Base-by-base conservation (phyloP, 2,888 invertebrate species). In the Netelia fuscicornis region DNA sequence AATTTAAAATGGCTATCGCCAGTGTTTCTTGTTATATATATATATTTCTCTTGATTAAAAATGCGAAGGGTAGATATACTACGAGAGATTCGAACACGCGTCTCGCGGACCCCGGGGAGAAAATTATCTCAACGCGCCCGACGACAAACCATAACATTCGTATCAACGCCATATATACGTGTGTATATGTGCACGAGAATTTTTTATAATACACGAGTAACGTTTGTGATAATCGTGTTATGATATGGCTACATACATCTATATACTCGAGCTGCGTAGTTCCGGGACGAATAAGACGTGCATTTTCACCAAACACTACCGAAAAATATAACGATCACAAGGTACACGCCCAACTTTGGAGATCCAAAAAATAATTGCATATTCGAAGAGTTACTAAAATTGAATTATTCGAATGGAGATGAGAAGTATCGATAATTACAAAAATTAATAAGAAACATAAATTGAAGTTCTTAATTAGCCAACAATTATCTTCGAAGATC, bases 101-200 rank as follows among this genome's bases (percentile, higher is more conserved):
- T 71, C 58, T 30, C n/a, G 64, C 37, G 52, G 80, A 54, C 25
- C 54, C 58, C 17, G 17, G 25, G 62, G 52, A 54, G n/a, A 2
- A 9, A 70, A 71, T 84, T 72, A 72, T 77, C 75, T 76, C 54
- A 62, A 68, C 64, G 72, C 42, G 42, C 58, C 30, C 60, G 81
- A 81, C 17, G 77, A 81, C 48, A 79, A 62, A 37, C 58, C 48
- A 54, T 20, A 71, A 11, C 42, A 78, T 30, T 23, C 37, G 44
- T 48, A 52, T 68, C 20, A 62, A 30, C 11, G 3, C 58, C 8
- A 58, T 58, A 58, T 58, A 54, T 23, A 64, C 37, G 9, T 17
- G 62, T 11, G 56, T 77, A 67, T 75, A 9, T 58, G 17, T n/a
- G 3, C 3, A 48, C 13, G 13, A 48, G 13, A 2, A 48, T 48